Evolutionary conservation across 35 echinoderm and acorn worm genomes (phyloP), one percentile per base, ranked within the genome.

Genomic region (Ptychodera flava): DNA sequence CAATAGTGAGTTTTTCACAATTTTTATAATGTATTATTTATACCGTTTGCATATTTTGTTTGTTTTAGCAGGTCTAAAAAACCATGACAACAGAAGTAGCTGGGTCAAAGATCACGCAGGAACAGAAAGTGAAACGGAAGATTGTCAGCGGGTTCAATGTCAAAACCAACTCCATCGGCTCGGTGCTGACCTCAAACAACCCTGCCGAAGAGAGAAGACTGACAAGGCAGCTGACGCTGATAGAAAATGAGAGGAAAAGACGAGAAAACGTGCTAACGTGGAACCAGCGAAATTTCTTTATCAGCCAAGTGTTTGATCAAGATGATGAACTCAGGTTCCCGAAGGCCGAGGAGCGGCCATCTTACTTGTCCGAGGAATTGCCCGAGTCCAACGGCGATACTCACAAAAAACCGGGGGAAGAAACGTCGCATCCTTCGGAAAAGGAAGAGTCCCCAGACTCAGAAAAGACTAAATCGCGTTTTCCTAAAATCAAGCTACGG

Each of bases 251-350:
- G 16, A 97, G 91, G 84, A 88, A 84, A 77, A 89, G 90, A 89
- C 78, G 91, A 22, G 78, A 88, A 80, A 77, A 79, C 0, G 85
- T 79, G 34, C 77, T 97, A 15, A 78, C 92, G 28, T 97, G 94
- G 94, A 91, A 91, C 52, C 94, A 97, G 79, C 77, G 94, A 78
- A 89, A 64, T 84, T 97, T 97, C 76, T 93, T 97, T 64, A 97
- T 97, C 27, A 97, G 91, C 36, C 95, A 83, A 35, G 95, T 97
- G 15, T 97, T 97, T 35, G 92, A 97, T 86, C 82, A 91, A 84
- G 89, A 97, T 75, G 91, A 91, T 33, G 95, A 97, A 10, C 36
- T 97, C 53, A 88, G 95, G 31, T 97, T 97, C 77, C 91, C 93
- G 16, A 97, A 97, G 80, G 95, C 95, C 27, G 80, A 87, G 1